A percentile compares a stretch with the other conserved stretches of the same genome.
phyloP scores from a whole-genome alignment of 2,797 vertebrate genomes.

The Erpetoichthys calabaricus region DNA sequence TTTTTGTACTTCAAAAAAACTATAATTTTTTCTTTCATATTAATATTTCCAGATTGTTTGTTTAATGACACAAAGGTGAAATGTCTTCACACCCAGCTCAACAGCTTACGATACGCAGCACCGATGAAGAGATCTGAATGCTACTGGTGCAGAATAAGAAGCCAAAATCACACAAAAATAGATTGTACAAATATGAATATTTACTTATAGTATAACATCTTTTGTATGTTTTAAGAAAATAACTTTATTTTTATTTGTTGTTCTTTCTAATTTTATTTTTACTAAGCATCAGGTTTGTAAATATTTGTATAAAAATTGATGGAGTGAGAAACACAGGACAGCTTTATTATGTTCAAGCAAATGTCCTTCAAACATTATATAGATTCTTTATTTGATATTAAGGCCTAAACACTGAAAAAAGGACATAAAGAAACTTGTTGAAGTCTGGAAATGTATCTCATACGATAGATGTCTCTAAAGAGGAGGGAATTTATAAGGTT shows the following conservation, averaged over 20 bases:
- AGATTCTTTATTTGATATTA: constrained; percentile 3
- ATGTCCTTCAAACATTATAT: constrained; percentile 10
- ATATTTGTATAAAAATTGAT: constrained; percentile 27
- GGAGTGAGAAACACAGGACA: constrained; percentile 16
- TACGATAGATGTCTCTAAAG: constrained; percentile 3
- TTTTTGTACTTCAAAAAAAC: no score
- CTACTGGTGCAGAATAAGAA: no score
- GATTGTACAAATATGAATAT: constrained; percentile 8
- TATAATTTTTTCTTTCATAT: no score
- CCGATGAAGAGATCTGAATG: no score
- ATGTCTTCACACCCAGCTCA: no score
- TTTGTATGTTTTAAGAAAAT: constrained; percentile 21
- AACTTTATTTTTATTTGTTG: constrained; percentile 19
- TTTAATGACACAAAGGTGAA: neutral
- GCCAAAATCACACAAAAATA: no score
- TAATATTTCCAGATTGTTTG: neutral
- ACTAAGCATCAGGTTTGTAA: constrained; percentile 34
- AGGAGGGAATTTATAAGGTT: constrained; percentile 17
- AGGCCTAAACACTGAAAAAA: constrained; percentile 1
- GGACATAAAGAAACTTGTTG: neutral
- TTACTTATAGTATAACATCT: constrained; percentile 35
- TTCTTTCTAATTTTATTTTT: constrained; percentile 30
- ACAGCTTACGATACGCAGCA: no score
- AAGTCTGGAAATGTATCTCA: constrained; percentile 6
- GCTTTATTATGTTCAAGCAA: constrained; percentile 22